Base-by-base conservation (phyloP, 2,888 invertebrate species). In the Sussaba pulchella region DNA sequence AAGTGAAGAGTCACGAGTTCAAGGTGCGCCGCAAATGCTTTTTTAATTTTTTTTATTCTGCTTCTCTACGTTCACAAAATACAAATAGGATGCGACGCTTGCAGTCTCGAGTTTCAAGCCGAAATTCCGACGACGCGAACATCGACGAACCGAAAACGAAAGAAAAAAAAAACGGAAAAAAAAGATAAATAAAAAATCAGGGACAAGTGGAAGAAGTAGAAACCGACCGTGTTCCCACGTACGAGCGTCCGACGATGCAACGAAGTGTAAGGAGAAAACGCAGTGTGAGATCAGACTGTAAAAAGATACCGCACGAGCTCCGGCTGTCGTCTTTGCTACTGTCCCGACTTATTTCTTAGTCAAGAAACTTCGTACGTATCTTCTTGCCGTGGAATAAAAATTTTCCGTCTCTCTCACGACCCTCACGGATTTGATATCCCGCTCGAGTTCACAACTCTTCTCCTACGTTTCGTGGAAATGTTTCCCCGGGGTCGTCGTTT, bases 21-120 rank as follows among this genome's bases (percentile, higher is more conserved):
- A 69, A 69, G 54, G 69, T 69, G 69, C 39, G 41, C 54, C 52
- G 19, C 61, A 54, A 69, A 52, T 41, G 52, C 24, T n/a, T 69
- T 54, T 59, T 36, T 50, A n/a, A n/a, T 41, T 47, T n/a, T 43
- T 43, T n/a, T n/a, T n/a, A 2, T 41, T 47, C n/a, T 43, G 12
- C 3, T n/a, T n/a, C n/a, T 31, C 26, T 14, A n/a, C 31, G 26
- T n/a, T 26, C 54, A 8, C 59, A 10, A 59, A 59, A 59, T 59
- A 59, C 59, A 39, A 59, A 59, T 39, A 39, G 41, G 57, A 10
- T 9, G 59, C 36, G 19, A 6, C 21, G 39, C 19, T 19, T 8
- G 41, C 5, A 0, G 39, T 61, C 61, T 61, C 61, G 61, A 61
- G 61, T 61, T 59, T 59, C 57, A n/a, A 17, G 57, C 14, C 39